These are phyloP conservation scores for Centropus unirufus DNA, from an alignment of 2,113 vertebrate species.

Conservation along the genomic window DNA sequence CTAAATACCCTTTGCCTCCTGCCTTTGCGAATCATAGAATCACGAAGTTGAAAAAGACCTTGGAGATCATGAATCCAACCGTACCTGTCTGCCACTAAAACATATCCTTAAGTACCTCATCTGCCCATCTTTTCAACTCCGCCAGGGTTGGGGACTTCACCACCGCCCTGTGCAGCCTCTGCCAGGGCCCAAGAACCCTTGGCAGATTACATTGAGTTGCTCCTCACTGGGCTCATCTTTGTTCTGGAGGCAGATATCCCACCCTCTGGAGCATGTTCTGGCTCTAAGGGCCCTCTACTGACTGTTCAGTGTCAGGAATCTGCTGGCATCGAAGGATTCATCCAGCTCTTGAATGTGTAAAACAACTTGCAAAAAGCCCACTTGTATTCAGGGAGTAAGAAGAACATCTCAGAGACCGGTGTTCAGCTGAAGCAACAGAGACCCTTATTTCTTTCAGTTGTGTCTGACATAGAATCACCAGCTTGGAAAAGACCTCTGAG, in stretches of 20 bases:
- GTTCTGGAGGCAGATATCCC: background rate
- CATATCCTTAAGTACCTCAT: too few relatives aligned
- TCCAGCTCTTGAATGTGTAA: background rate
- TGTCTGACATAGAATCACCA: background rate
- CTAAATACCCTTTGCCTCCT: background rate
- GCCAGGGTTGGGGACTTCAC: too few relatives aligned
- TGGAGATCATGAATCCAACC: too few relatives aligned
- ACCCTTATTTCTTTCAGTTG: background rate
- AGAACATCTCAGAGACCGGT: background rate
- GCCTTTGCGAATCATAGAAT: background rate
- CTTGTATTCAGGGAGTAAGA: background rate
- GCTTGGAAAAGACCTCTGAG: too few relatives aligned
- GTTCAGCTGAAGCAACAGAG: background rate
- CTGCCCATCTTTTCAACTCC: too few relatives aligned
- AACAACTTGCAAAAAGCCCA: background rate
- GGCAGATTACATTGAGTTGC: background rate
- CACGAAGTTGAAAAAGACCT: too few relatives aligned
- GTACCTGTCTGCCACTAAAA: too few relatives aligned
- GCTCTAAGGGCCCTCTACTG: background rate
- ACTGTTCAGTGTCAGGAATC: background rate
- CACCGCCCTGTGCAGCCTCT: too few relatives aligned
- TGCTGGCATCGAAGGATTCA: background rate
- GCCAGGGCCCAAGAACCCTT: too few relatives aligned
- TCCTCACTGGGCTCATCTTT: background rate
- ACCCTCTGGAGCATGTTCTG: background rate